A percentile compares a stretch with the other conserved stretches of the same genome.
Evolutionary conservation across 30 jellyfish, hydroid and myxozoan genomes (phyloP).

Genomic region (Calvadosia cruxmelitensis): DNA sequence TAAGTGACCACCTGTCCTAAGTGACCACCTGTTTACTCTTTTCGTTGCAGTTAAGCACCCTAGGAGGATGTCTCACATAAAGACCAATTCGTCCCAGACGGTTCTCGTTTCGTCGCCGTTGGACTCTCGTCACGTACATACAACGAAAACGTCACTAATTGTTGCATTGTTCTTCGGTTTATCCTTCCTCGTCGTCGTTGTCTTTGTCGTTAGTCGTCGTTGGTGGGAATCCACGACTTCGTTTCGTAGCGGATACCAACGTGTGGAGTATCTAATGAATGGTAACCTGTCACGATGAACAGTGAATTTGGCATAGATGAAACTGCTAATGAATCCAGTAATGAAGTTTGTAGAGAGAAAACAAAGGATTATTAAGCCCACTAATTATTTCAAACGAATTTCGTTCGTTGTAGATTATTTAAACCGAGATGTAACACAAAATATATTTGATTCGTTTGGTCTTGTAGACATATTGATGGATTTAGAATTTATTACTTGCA

Average conservation of each 20-base stretch:
- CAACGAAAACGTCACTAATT: conserved; percentile 50
- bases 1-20: no score
- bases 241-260: conserved; percentile 49
- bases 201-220: conserved; percentile 45
- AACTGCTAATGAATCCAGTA: no score
- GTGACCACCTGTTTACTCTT: no score
- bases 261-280: conserved; percentile 61
- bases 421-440: no score
- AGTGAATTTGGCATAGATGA: background rate
- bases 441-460: no score
- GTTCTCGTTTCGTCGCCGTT: background rate
- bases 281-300: conserved; percentile 28
- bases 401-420: no score
- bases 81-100: background rate
- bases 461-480: no score
- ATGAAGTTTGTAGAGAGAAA: no score
- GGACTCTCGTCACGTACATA: conserved; percentile 12
- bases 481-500: no score
- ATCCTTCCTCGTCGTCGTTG: conserved; percentile 40
- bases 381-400: no score
- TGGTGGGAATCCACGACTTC: conserved; percentile 61
- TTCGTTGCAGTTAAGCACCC: no score
- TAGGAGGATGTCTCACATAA: background rate
- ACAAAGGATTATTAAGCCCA: no score
- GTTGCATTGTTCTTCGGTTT: conserved; percentile 74